Conservation (phyloP, 2,113 vertebrate species). For the Haemorhous mexicanus region DNA sequence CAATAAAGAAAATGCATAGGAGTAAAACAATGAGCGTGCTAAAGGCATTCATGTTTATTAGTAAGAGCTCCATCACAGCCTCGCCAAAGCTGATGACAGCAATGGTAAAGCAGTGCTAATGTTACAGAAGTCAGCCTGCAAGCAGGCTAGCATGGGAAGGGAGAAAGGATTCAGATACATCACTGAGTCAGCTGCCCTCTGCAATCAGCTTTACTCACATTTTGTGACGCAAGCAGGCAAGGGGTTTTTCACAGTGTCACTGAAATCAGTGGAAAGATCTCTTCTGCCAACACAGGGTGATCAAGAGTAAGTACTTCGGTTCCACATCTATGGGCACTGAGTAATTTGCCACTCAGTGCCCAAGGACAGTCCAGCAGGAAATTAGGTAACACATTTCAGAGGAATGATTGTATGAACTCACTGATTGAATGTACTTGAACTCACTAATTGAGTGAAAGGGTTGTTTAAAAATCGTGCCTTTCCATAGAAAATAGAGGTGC, state of each 20-base stretch:
- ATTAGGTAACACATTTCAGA: neutral
- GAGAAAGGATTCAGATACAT: neutral
- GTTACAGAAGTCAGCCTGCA: neutral
- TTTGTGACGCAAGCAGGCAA: neutral
- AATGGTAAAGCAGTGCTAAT: neutral
- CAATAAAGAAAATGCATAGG: neutral
- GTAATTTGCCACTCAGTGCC: neutral
- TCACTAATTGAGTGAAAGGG: neutral
- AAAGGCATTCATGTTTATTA: neutral
- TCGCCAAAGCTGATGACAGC: neutral
- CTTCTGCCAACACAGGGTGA: neutral
- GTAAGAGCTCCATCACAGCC: neutral
- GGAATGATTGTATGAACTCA: neutral
- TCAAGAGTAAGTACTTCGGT: neutral
- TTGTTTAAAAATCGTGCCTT: neutral
- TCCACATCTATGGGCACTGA: neutral
- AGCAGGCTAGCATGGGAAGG: neutral
- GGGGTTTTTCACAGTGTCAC: neutral
- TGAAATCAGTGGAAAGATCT: neutral
- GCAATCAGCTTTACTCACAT: neutral
- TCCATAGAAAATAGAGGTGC: neutral
- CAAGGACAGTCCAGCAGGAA: neutral
- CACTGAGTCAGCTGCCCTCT: neutral
- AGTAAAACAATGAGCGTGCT: neutral
- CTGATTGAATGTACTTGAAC: neutral